Percentiles rank a stretch among this genome's conserved stretches.
phyloP scores from a whole-genome alignment of 2,888 invertebrate species.

The Lingula anatina region DNA sequence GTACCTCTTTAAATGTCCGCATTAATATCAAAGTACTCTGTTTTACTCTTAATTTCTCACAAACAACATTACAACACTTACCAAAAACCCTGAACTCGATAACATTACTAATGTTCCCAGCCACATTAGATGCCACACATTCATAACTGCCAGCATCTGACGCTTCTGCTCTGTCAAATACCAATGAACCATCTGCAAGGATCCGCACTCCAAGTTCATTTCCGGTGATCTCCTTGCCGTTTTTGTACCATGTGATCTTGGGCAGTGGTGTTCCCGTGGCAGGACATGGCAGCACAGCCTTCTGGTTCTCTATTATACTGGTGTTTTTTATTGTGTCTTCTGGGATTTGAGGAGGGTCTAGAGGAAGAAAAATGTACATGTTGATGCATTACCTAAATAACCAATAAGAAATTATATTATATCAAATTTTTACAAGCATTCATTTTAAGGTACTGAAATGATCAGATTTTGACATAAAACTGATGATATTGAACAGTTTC shows the following conservation, averaged over 20 bases:
- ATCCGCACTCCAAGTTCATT: slow-evolving; percentile 27
- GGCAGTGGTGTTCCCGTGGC: slow-evolving; percentile 51
- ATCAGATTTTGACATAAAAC: too few species aligned
- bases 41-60: too few species aligned
- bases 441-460: too few species aligned
- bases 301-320: slow-evolving; percentile 31
- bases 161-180: slow-evolving; percentile 32
- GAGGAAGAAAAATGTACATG: slow-evolving; percentile 3
- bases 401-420: too few species aligned
- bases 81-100: slow-evolving; percentile 41
- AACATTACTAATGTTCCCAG: slow-evolving; percentile 48
- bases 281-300: slow-evolving; percentile 46
- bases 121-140: slow-evolving; percentile 53
- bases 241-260: slow-evolving; percentile 51
- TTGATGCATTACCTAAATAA: too few species aligned
- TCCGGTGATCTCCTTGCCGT: slow-evolving; percentile 35
- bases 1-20: too few species aligned
- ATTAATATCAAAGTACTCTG: too few species aligned
- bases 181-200: slow-evolving; percentile 54
- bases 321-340: slow-evolving; percentile 19
- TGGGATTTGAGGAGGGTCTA: slow-evolving; percentile 37
- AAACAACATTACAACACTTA: too few species aligned
- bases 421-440: too few species aligned
- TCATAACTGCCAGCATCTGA: slow-evolving; percentile 51
- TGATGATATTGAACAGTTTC: too few species aligned